These are phyloP conservation scores for Peromyscus melanophrys DNA, from an alignment of 2,797 vertebrate genomes.

Conservation along the genomic window DNA sequence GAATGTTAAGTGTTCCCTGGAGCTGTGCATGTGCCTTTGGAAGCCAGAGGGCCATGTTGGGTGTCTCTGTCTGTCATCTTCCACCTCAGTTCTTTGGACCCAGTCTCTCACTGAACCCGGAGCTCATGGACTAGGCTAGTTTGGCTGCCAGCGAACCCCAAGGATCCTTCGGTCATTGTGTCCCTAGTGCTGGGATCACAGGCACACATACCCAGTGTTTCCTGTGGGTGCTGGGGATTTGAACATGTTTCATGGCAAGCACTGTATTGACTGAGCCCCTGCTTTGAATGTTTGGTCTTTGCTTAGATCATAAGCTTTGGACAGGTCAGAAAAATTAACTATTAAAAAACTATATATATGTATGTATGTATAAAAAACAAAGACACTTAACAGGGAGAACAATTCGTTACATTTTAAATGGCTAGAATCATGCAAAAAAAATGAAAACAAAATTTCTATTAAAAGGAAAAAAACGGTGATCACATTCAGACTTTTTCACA, in stretches of 20 bases:
- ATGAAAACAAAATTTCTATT: conserved; percentile 73
- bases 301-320: conserved; percentile 23
- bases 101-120: neutral
- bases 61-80: neutral
- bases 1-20: neutral
- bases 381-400: neutral
- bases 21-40: neutral
- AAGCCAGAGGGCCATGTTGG: neutral
- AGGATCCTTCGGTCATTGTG: neutral
- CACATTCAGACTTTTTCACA: conserved; percentile 47
- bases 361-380: neutral
- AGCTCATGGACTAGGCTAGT: neutral
- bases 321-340: conserved; percentile 33
- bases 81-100: neutral
- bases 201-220: neutral
- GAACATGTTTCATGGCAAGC: neutral
- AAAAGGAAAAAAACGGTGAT: conserved; percentile 9
- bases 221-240: neutral
- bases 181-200: neutral
- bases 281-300: conserved; percentile 2
- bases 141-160: neutral
- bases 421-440: conserved; percentile 16
- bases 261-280: neutral
- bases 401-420: neutral
- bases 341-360: neutral